Conservation (phyloP, 2,797 vertebrate species). For the Salmo trutta region DNA sequence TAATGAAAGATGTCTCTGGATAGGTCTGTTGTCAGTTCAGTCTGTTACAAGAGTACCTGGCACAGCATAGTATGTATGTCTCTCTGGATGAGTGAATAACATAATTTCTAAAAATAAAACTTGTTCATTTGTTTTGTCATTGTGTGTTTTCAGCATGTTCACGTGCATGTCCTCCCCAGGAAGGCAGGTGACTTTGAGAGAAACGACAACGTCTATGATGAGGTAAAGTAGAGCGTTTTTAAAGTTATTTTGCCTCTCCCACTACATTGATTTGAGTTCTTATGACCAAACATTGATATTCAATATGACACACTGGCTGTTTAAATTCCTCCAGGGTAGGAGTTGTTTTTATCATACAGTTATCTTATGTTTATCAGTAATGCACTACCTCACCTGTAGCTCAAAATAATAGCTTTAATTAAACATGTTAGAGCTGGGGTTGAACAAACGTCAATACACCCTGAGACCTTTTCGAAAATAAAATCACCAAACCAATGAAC, state of each 20-base stretch:
- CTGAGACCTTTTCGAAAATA: conserved; percentile 35
- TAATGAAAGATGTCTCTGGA: conserved; percentile 51
- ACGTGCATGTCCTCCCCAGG: conserved; percentile 83
- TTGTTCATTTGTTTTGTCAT: conserved; percentile 24
- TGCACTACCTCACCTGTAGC: conserved; percentile 57
- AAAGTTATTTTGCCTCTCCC: not conserved
- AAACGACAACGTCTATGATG: conserved; percentile 82
- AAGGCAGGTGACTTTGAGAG: conserved; percentile 79
- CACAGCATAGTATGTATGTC: conserved; percentile 12
- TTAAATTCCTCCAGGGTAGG: not conserved
- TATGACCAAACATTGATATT: not conserved
- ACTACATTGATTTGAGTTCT: not conserved
- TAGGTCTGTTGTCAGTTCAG: conserved; percentile 40
- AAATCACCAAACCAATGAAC: conserved; percentile 48
- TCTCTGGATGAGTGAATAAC: conserved; percentile 20
- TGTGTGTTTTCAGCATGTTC: conserved; percentile 80
- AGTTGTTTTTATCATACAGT: not conserved
- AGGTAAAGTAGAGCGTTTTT: conserved; percentile 66
- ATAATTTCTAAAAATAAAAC: conserved; percentile 14
- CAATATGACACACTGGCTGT: not conserved
- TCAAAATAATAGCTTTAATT: conserved; percentile 62
- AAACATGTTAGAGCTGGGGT: conserved; percentile 58
- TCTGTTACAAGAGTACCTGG: conserved; percentile 40
- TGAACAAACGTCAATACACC: conserved; percentile 53
- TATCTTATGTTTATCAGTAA: conserved; percentile 39